These are phyloP conservation scores for Phainopepla nitens DNA, from an alignment of 2,113 vertebrate species.

Conservation along the genomic window DNA sequence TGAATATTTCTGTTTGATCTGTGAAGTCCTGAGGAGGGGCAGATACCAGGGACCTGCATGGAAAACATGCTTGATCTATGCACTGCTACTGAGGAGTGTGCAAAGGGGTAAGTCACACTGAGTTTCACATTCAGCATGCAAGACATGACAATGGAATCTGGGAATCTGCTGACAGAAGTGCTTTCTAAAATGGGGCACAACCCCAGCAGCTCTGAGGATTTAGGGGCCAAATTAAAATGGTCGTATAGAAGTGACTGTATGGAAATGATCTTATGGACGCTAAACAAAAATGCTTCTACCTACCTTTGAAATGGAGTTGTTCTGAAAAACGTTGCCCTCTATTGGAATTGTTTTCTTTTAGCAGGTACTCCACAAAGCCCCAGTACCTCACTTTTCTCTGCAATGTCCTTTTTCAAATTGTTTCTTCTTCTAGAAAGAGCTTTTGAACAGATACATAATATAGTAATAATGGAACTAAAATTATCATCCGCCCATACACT, in stretches of 20 bases:
- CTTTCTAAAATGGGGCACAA: not conserved
- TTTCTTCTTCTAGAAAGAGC: not conserved
- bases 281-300: not conserved
- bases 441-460: conserved; percentile 10
- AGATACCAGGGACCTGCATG: not conserved
- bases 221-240: not conserved
- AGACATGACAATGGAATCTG: not conserved
- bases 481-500: conserved; percentile 42
- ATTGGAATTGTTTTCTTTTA: not conserved
- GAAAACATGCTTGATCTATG: not conserved
- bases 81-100: not conserved
- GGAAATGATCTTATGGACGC: not conserved
- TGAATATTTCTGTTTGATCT: not conserved
- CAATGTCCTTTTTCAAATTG: not conserved
- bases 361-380: not conserved
- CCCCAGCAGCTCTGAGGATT: not conserved
- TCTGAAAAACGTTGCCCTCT: not conserved
- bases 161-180: not conserved
- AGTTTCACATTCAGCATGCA: not conserved
- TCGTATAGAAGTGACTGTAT: not conserved
- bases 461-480: conserved; percentile 43
- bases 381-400: not conserved
- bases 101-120: not conserved
- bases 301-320: not conserved
- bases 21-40: not conserved